These are phyloP conservation scores for Ornithorhynchus anatinus DNA, from an alignment of 2,113 vertebrate species.

Conservation along the genomic window DNA sequence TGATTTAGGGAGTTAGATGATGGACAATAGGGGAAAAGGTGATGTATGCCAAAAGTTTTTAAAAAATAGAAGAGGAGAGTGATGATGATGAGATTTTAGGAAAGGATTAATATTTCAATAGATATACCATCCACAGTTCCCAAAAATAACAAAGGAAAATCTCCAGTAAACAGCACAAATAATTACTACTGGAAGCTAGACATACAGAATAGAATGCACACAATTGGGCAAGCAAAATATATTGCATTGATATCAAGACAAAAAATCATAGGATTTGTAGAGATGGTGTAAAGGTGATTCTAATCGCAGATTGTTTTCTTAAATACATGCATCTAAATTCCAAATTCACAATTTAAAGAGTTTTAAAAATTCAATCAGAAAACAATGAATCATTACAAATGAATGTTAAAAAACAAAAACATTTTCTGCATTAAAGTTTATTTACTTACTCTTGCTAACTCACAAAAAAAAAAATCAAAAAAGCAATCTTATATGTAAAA, in stretches of 20 bases:
- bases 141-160: background rate
- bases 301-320: background rate
- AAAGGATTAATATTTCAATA: background rate
- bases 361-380: background rate
- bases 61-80: background rate
- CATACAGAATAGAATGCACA: background rate
- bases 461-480: too few relatives aligned
- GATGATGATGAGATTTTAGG: background rate
- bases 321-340: background rate
- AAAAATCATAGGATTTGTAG: background rate
- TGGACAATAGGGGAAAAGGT: background rate
- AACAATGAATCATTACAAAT: background rate
- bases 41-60: background rate
- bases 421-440: too few relatives aligned
- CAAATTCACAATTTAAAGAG: background rate
- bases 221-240: background rate
- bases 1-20: background rate
- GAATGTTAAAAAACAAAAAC: background rate
- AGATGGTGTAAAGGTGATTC: background rate
- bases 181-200: background rate
- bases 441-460: too few relatives aligned
- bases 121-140: background rate
- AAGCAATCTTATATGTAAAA: too few relatives aligned
- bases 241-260: background rate
- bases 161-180: background rate